Evolutionary conservation across 2,797 vertebrate species (phyloP), one percentile per base, ranked within the genome.

Genomic region (Anas bernieri): DNA sequence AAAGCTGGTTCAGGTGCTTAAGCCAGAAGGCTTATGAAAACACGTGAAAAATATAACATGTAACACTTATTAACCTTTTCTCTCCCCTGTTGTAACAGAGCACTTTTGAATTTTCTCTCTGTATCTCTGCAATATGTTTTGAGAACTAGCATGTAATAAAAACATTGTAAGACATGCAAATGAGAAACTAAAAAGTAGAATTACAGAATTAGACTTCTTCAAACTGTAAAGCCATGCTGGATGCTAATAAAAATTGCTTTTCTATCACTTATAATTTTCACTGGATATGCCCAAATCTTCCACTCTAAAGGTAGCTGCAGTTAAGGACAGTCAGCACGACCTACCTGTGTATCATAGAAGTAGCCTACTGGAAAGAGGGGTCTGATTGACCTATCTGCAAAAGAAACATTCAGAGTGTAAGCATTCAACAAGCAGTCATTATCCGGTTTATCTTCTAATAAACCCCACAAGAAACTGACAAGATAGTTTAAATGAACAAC

Each of bases 291-390:
- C 10, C 26, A 8, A 41, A 52, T 26, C 84, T 59, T 59, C 80
- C n/a, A 9, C 58, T 89, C 21, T 17, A 52, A 78, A 82, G 61
- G 55, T 1, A 14, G 56, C 68, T 55, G 20, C 6, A 21, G 33
- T 26, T 33, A 85, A 84, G 74, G n/a, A 35, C 82, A 82, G 77
- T 1, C 4, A 72, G 35, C 7, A 13, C 12, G 91, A 94, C 97
- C 94, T 83, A 99, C 99, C 98, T 99, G 99, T 67, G 99, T 99
- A 96, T 99, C 99, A 92, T 99, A 99, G 86, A 98, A 99, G 97
- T 99, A 99, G 59, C 99, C 99, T 75, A 97, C 50, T 63, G 99
- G 99, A 94, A 99, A 99, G 56, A 99, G 98, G 2, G 99, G 99
- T 89, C 99, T 98, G 95, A 99, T 98, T 1, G 99, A 99, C 7